Conservation (phyloP, 2,888 invertebrate genomes). For the Hypselothyrea guttata region DNA sequence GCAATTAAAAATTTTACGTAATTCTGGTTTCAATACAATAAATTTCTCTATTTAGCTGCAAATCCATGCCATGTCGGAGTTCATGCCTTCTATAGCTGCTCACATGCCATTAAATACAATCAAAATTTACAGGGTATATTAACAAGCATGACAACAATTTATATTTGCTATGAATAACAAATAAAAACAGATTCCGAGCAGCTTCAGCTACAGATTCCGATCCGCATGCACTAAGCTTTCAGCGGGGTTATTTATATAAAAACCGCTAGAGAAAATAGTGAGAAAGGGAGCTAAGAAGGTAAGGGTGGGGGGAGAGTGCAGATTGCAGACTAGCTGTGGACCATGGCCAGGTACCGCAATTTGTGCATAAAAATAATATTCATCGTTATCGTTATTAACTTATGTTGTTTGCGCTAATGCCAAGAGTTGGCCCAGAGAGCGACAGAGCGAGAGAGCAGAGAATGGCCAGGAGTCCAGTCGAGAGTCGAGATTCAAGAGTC, state of each 20-base stretch:
- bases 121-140: constrained; percentile 18
- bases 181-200: constrained; percentile 55
- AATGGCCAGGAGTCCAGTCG: not conserved
- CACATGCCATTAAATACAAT: no score
- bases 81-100: no score
- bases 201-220: constrained; percentile 12
- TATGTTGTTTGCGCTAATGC: constrained; percentile 76
- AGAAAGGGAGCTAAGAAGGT: no score
- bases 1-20: no score
- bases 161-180: constrained; percentile 46
- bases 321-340: constrained; percentile 25
- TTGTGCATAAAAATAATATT: constrained; percentile 77
- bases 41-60: no score
- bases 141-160: constrained; percentile 55
- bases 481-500: no score
- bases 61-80: no score
- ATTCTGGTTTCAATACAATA: no score
- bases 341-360: constrained; percentile 52
- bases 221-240: no score
- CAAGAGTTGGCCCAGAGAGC: constrained; percentile 40
- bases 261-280: constrained; percentile 33
- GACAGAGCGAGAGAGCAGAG: constrained; percentile 2
- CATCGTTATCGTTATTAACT: constrained; percentile 79
- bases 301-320: no score
- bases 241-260: constrained; percentile 50